phyloP scores from a whole-genome alignment of 2,888 invertebrate genomes.

The Chrysodeixis includens region DNA sequence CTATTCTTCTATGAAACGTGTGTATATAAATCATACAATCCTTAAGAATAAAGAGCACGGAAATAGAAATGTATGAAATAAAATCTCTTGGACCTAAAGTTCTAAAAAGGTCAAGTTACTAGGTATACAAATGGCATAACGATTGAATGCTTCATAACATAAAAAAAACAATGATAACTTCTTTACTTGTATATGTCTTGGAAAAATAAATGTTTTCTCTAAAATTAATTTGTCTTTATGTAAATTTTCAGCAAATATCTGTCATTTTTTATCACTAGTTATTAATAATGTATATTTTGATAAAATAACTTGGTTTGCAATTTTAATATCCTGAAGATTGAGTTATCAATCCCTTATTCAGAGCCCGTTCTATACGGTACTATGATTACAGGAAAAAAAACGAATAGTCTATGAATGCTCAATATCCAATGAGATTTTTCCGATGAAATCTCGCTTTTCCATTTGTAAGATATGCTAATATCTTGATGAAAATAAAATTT shows the following conservation, averaged over 20 bases:
- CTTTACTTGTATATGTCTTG: no score
- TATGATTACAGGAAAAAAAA: constrained; percentile 53
- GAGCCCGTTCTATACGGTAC: constrained; percentile 25
- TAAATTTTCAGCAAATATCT: no score
- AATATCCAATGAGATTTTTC: constrained; percentile 72
- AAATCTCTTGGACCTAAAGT: neutral
- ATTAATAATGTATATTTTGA: neutral
- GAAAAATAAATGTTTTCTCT: no score
- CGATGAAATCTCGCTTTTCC: constrained; percentile 68
- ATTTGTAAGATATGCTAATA: constrained; percentile 4
- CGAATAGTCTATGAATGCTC: constrained; percentile 66
- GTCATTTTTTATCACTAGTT: neutral
- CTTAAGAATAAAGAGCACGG: constrained; percentile 6
- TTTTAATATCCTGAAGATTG: constrained; percentile 24
- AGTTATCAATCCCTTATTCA: constrained; percentile 46
- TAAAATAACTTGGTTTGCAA: neutral
- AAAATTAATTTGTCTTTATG: no score
- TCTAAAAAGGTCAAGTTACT: neutral
- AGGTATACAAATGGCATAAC: no score
- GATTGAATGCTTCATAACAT: no score
- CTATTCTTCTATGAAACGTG: constrained; percentile 61
- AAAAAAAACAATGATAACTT: no score
- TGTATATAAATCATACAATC: constrained; percentile 21
- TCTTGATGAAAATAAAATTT: neutral
- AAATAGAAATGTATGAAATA: constrained; percentile 25